Evolutionary conservation across 2,888 invertebrate species (phyloP).

Genomic region (Drosophila austrosaltans): DNA sequence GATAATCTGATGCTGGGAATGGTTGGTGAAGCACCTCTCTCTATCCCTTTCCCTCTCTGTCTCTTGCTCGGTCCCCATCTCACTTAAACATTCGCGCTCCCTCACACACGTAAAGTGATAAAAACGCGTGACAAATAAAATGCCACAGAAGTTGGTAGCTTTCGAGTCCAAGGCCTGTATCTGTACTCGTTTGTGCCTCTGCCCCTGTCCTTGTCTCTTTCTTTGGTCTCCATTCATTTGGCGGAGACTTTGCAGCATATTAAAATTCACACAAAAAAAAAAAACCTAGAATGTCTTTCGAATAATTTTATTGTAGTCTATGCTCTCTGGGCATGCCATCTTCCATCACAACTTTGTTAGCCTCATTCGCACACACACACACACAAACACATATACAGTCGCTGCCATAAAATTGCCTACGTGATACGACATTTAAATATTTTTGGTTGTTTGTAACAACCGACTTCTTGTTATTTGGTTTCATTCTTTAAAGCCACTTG

Average conservation of each 20-base stretch:
- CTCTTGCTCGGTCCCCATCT: conserved; percentile 11
- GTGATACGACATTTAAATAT: conserved; percentile 43
- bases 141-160: conserved; percentile 51
- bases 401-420: conserved; percentile 68
- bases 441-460: conserved; percentile 19
- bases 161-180: conserved; percentile 10
- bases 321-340: conserved; percentile 39
- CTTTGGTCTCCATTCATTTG: conserved; percentile 62
- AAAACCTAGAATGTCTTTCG: conserved; percentile 41
- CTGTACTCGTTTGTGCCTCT: neutral
- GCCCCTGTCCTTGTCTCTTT: neutral
- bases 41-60: conserved; percentile 9
- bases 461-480: neutral
- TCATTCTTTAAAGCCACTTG: conserved; percentile 17
- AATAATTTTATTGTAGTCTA: conserved; percentile 75
- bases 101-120: conserved; percentile 76
- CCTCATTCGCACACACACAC: conserved; percentile 1
- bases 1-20: conserved; percentile 74
- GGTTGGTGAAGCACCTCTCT: conserved; percentile 32
- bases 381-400: conserved; percentile 51
- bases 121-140: conserved; percentile 80
- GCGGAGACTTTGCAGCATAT: conserved; percentile 64
- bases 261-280: conserved; percentile 56
- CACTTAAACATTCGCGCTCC: conserved; percentile 23
- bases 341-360: conserved; percentile 20